Percentiles rank a stretch among this genome's conserved stretches.
These are phyloP conservation scores for Phoenoteleia sp. DNA, from an alignment of 2,888 invertebrate species.

Conservation along the genomic window DNA sequence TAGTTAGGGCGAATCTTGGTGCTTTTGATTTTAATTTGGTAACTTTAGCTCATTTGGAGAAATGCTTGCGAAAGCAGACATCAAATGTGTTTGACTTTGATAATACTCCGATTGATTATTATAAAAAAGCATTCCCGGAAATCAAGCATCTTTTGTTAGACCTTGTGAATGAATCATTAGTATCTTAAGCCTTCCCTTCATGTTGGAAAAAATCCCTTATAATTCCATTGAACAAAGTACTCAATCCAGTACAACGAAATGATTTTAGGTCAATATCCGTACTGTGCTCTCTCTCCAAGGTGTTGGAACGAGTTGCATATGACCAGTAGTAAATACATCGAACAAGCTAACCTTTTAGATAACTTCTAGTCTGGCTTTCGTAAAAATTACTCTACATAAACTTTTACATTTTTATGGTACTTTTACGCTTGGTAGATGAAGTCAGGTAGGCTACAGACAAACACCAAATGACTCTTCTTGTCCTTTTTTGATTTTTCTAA, in stretches of 20 bases:
- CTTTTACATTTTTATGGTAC: too few species aligned
- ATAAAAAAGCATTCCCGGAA: not conserved
- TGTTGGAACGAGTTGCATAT: too few species aligned
- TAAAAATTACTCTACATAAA: too few species aligned
- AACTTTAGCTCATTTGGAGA: not conserved
- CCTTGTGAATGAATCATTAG: not conserved
- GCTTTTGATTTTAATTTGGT: not conserved
- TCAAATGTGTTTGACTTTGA: not conserved
- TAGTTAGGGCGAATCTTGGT: not conserved
- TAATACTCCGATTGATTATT: not conserved
- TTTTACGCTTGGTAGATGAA: too few species aligned
- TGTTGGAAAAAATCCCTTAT: not conserved
- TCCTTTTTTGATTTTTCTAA: too few species aligned
- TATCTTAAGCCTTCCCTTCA: not conserved
- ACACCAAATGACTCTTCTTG: too few species aligned
- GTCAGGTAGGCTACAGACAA: too few species aligned
- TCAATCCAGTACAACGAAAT: not conserved
- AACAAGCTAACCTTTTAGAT: too few species aligned
- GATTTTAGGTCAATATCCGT: not conserved
- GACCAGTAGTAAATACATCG: too few species aligned
- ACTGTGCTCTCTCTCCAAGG: not conserved
- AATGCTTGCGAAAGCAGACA: not conserved
- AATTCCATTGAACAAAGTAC: not conserved
- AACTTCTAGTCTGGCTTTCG: too few species aligned
- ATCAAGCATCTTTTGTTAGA: not conserved